phyloP scores from a whole-genome alignment of 1,140 invertebrate genomes.

The Stegodyphus mimosarum region DNA sequence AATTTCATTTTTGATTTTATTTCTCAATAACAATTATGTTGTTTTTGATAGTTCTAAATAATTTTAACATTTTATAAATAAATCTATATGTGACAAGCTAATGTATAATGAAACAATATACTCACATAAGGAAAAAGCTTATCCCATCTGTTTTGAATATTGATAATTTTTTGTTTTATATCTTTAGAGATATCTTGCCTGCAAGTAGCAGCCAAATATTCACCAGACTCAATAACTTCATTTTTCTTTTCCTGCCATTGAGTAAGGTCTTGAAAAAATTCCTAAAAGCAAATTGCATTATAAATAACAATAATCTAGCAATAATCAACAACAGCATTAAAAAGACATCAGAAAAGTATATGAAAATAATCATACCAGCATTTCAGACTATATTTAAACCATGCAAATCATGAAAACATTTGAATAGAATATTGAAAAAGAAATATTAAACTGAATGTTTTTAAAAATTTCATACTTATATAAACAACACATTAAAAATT shows the following conservation, averaged over 20 bases:
- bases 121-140: conserved; percentile 77
- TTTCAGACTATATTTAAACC: background rate
- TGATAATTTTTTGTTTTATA: conserved; percentile 79
- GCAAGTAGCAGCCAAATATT: conserved; percentile 88
- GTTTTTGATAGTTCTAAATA: background rate
- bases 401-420: background rate
- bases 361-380: background rate
- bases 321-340: no score
- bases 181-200: conserved; percentile 81
- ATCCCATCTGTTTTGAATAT: conserved; percentile 83
- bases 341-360: background rate
- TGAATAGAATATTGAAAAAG: background rate
- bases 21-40: no score
- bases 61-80: background rate
- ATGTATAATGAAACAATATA: background rate
- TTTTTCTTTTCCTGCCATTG: conserved; percentile 90
- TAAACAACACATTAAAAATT: no score
- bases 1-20: no score
- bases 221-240: conserved; percentile 83
- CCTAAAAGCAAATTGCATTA: conserved; percentile 61
- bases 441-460: background rate
- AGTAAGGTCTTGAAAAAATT: conserved; percentile 83
- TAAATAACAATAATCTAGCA: conserved; percentile 5
- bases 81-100: background rate
- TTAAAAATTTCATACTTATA: no score